Evolutionary conservation across 1,140 invertebrate genomes (phyloP).

Genomic region (Lanistes nyassanus): DNA sequence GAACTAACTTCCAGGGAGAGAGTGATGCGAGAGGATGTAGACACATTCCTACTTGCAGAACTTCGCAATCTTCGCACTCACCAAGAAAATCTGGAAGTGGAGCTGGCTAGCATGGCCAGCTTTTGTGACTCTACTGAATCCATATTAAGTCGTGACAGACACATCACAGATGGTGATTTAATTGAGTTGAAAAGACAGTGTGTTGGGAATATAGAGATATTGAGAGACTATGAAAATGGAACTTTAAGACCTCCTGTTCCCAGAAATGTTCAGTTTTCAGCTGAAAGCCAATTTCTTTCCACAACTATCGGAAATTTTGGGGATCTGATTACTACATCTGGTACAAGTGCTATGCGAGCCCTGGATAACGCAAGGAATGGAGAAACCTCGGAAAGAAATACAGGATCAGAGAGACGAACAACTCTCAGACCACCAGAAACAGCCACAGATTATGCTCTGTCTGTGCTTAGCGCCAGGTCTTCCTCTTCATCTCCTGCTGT

Average conservation of each 20-base stretch:
- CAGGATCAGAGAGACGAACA: slow-evolving; percentile 5
- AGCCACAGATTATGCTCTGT: slow-evolving; percentile 24
- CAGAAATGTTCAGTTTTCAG: slow-evolving; percentile 32
- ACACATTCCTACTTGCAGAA: slow-evolving; percentile 86
- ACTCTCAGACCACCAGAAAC: slow-evolving; percentile 13
- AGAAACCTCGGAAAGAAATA: not conserved
- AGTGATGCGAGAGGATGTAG: slow-evolving; percentile 86
- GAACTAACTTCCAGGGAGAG: slow-evolving; percentile 90
- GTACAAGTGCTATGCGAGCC: slow-evolving; percentile 2
- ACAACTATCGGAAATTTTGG: slow-evolving; percentile 56
- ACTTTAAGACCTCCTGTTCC: slow-evolving; percentile 28
- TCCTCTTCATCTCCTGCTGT: slow-evolving; percentile 24
- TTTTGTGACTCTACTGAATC: slow-evolving; percentile 96
- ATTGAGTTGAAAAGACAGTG: slow-evolving; percentile 55
- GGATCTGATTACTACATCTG: slow-evolving; percentile 41
- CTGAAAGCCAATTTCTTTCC: slow-evolving; percentile 45
- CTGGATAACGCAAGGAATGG: not conserved
- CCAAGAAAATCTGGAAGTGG: slow-evolving; percentile 92
- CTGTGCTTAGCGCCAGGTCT: slow-evolving; percentile 17
- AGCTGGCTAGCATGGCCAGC: slow-evolving; percentile 91
- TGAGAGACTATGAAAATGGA: slow-evolving; percentile 47
- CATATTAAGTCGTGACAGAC: slow-evolving; percentile 79
- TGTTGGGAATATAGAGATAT: slow-evolving; percentile 47
- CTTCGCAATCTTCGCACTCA: slow-evolving; percentile 82
- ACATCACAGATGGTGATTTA: slow-evolving; percentile 59